Percentiles rank a stretch among this genome's conserved stretches.
phyloP scores from a whole-genome alignment of 2,113 vertebrate species.

The Australoheros scitulus region DNA sequence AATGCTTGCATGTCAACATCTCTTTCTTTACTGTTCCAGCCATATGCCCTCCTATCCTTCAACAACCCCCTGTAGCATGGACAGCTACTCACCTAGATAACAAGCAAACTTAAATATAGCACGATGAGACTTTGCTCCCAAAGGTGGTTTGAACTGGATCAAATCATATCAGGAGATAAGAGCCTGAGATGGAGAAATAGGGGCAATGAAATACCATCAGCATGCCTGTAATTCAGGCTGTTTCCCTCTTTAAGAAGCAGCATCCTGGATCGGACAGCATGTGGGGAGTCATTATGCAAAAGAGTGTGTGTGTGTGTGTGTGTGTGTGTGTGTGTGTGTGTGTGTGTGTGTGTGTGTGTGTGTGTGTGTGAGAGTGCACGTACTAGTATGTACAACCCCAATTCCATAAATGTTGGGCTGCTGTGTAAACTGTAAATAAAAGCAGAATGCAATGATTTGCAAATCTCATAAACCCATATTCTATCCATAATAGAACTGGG shows the following conservation, averaged over 20 bases:
- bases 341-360: no score
- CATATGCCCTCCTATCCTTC: not conserved
- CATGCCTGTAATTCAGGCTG: not conserved
- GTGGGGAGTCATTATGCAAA: not conserved
- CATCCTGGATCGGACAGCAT: slow-evolving; percentile 8
- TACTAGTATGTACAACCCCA: not conserved
- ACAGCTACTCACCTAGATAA: not conserved
- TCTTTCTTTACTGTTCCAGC: not conserved
- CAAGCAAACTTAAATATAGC: not conserved
- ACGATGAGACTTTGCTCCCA: not conserved
- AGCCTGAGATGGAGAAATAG: not conserved
- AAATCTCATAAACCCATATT: not conserved
- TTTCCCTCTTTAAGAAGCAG: slow-evolving; percentile 23
- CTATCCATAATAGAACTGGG: not conserved
- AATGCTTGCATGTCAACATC: not conserved
- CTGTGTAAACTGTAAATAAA: not conserved
- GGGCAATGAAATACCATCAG: not conserved
- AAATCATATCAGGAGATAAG: not conserved
- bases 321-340: no score
- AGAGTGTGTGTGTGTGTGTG: not conserved
- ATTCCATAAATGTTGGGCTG: rapidly evolving
- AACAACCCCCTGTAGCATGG: not conserved
- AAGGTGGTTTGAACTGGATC: slow-evolving; percentile 14
- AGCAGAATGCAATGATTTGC: not conserved
- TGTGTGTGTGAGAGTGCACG: not conserved